Percentiles rank a stretch among this genome's conserved stretches.
Evolutionary conservation across 2,113 vertebrate species (phyloP).

Genomic region (Poecile atricapillus): DNA sequence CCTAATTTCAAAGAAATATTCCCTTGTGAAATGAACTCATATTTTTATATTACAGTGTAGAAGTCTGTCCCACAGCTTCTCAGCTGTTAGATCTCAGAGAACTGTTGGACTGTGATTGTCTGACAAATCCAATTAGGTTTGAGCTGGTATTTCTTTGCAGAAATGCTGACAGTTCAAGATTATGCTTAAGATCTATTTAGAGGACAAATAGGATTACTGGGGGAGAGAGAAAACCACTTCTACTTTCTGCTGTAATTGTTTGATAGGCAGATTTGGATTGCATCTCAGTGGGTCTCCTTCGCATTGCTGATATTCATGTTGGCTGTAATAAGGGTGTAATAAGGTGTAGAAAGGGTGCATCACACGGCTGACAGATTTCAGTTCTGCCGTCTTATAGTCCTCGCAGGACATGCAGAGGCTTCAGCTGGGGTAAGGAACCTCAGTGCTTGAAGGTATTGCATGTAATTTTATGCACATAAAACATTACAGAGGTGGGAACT

Average conservation of each 20-base stretch:
- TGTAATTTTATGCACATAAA: neutral
- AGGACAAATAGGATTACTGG: conserved; percentile 37
- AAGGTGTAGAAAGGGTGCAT: neutral
- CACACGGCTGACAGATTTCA: neutral
- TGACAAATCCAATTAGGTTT: conserved; percentile 55
- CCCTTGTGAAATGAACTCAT: neutral
- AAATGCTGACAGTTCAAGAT: conserved; percentile 51
- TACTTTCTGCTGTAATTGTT: neutral
- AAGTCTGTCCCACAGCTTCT: neutral
- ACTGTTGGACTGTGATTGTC: neutral
- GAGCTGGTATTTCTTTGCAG: conserved; percentile 18
- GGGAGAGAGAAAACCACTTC: neutral
- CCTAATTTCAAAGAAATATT: neutral
- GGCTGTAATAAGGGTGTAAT: neutral
- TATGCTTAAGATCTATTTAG: conserved; percentile 7
- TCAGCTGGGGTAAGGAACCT: neutral
- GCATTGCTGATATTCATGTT: neutral
- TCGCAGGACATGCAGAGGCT: neutral
- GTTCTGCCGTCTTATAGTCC: neutral
- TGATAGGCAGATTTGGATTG: neutral
- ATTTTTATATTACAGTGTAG: neutral
- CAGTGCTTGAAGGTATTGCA: neutral
- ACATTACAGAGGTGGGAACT: neutral
- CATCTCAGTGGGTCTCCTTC: neutral
- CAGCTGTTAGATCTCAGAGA: neutral